Percentiles rank a stretch among this genome's conserved stretches.
phyloP scores from a whole-genome alignment of 1,140 invertebrate species.

The Scaptomyza graminum region DNA sequence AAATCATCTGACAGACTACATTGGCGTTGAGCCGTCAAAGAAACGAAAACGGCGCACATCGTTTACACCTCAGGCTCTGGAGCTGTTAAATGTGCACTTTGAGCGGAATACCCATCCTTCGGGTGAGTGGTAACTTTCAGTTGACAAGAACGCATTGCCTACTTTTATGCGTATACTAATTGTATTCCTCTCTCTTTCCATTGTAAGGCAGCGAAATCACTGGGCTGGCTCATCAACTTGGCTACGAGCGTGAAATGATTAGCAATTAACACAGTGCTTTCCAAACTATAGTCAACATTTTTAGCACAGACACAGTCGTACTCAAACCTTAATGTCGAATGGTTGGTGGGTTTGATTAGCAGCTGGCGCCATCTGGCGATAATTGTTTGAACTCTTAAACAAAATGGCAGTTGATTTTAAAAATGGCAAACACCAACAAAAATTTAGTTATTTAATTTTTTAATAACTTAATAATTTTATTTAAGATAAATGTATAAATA shows the following conservation, averaged over 20 bases:
- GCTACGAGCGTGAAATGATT: constrained; percentile 98
- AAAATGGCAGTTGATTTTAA: background rate
- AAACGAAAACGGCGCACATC: constrained; percentile 98
- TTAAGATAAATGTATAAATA: too few relatives aligned
- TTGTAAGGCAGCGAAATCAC: constrained; percentile 96
- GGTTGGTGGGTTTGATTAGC: background rate
- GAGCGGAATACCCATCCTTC: constrained; percentile 98
- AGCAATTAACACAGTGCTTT: background rate
- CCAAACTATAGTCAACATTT: background rate
- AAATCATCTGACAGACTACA: constrained; percentile 97
- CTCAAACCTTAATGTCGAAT: background rate
- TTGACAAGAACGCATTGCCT: constrained; percentile 8
- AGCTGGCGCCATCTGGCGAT: constrained; percentile 9
- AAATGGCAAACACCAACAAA: background rate
- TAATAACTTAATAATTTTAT: too few relatives aligned
- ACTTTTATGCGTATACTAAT: constrained; percentile 2
- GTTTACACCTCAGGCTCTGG: constrained; percentile 97
- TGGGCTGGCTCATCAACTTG: constrained; percentile 95
- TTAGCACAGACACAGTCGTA: background rate
- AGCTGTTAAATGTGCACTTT: constrained; percentile 97
- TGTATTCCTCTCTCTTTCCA: constrained; percentile 60
- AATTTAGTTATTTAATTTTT: too few relatives aligned
- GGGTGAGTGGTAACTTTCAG: constrained; percentile 87
- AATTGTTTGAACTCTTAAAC: background rate
- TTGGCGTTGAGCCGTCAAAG: constrained; percentile 97